Evolutionary conservation across 92 coral and sea anemone species (phyloP), one percentile per base, ranked within the genome.

Genomic region (Diadumene lineata): DNA sequence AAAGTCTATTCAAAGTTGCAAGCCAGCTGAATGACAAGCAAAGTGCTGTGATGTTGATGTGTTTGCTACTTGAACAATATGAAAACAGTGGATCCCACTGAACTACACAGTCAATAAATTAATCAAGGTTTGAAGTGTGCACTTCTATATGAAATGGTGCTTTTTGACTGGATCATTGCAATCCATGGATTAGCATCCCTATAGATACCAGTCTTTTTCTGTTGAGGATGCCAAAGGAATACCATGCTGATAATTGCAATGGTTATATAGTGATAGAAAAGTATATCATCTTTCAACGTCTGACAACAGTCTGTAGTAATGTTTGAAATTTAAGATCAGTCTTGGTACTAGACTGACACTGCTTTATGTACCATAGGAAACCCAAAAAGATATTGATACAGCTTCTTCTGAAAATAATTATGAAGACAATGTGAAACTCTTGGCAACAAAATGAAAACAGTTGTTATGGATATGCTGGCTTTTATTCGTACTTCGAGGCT

Each of bases 121-220:
- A 38, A 4, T 38, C 48, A 38, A 38, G 13, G 13, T 38, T 4
- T 38, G 48, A 4, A 4, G 48, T 13, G 13, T 4, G 48, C 48
- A 38, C 13, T 6, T 38, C 13, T 6, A 6, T 38, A 38, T 38
- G 48, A 6, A 38, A 6, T 38, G 48, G 6, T 38, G n/a, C 48
- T 4, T 38, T 38, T 13, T 38, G 48, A 6, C 48, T 38, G 13
- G n/a, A n/a, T n/a, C n/a, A n/a, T n/a, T n/a, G n/a, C n/a, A n/a
- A n/a, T n/a, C n/a, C n/a, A n/a, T n/a, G n/a, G n/a, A n/a, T n/a
- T 38, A 13, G 13, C 48, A 38, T 38, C 48, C 6, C 48, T 38
- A 38, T 58, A 26, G 64, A 32, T 58, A 58, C 64, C 64, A 58
- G 31, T 30, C 64, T 22, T 22, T 15, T 23, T 53, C 58, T 53